phyloP scores from a whole-genome alignment of 2,797 vertebrate species.

The Acipenser ruthenus region DNA sequence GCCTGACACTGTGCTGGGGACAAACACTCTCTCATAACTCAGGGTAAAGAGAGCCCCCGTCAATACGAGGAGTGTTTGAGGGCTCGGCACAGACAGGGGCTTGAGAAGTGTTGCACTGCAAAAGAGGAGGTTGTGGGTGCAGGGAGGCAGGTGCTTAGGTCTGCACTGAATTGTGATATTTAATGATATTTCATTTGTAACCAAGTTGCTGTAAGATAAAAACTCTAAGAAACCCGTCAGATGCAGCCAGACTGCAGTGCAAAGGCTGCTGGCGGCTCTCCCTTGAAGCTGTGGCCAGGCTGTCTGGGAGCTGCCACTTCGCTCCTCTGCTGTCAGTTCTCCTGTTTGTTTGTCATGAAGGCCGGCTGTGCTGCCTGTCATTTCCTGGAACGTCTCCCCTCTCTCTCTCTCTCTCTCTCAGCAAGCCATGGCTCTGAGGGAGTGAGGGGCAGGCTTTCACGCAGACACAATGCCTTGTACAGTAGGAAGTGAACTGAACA shows the following conservation, averaged over 20 bases:
- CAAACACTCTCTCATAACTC: background rate
- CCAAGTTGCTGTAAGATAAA: no score
- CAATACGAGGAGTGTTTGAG: background rate
- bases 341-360: constrained; percentile 25
- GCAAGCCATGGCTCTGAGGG: constrained; percentile 13
- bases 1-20: background rate
- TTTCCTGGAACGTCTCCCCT: constrained; percentile 19
- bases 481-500: no score
- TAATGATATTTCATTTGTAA: no score
- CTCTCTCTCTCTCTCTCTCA: constrained; percentile 21
- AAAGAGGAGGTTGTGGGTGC: no score
- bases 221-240: no score
- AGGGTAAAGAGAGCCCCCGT: background rate
- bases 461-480: constrained; percentile 3
- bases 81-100: background rate
- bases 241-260: background rate
- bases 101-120: background rate
- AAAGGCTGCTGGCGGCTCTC: constrained; percentile 7
- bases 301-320: constrained; percentile 2
- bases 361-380: constrained; percentile 32
- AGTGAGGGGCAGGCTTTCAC: constrained; percentile 22
- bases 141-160: no score
- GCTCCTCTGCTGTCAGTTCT: constrained; percentile 25
- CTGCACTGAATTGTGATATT: no score
- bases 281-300: background rate